phyloP scores from a whole-genome alignment of 2,797 vertebrate genomes.

The Lacerta viridis region DNA sequence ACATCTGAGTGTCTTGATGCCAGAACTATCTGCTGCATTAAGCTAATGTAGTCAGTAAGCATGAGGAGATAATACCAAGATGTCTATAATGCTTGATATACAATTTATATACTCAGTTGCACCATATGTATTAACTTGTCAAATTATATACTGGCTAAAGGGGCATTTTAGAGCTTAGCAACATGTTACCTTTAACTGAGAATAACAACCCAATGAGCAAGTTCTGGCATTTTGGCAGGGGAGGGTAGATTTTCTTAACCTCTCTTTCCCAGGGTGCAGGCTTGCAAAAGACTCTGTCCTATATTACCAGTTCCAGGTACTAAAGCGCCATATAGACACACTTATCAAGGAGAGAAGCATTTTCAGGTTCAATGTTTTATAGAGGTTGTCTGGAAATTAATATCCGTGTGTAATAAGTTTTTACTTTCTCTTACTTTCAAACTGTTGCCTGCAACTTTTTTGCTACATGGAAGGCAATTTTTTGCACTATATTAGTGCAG shows the following conservation, averaged over 20 bases:
- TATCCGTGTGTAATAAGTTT: slow-evolving; percentile 79
- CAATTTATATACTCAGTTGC: slow-evolving; percentile 70
- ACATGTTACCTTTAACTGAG: slow-evolving; percentile 62
- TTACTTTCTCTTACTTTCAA: slow-evolving; percentile 83
- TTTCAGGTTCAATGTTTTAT: slow-evolving; percentile 82
- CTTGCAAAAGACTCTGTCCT: slow-evolving; percentile 71
- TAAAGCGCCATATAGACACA: slow-evolving; percentile 69
- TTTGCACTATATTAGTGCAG: slow-evolving; percentile 99
- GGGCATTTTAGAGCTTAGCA: slow-evolving; percentile 74
- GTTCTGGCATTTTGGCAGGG: slow-evolving; percentile 61
- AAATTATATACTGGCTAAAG: slow-evolving; percentile 69
- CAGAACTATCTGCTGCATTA: slow-evolving; percentile 65
- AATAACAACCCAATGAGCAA: slow-evolving; percentile 62
- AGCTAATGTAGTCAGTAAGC: slow-evolving; percentile 74
- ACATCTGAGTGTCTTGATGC: slow-evolving; percentile 57
- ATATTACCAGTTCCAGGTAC: slow-evolving; percentile 66
- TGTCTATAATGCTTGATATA: slow-evolving; percentile 74
- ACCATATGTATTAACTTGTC: slow-evolving; percentile 70
- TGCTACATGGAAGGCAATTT: slow-evolving; percentile 89
- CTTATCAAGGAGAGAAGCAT: slow-evolving; percentile 70
- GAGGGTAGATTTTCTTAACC: slow-evolving; percentile 68
- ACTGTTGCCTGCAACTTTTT: slow-evolving; percentile 86
- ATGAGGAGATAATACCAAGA: slow-evolving; percentile 77
- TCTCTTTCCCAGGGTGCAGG: slow-evolving; percentile 73
- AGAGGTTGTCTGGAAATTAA: slow-evolving; percentile 82